A percentile compares a stretch with the other conserved stretches of the same genome.
Evolutionary conservation across 2,113 vertebrate genomes (phyloP).

Genomic region (Coracopsis vasa): DNA sequence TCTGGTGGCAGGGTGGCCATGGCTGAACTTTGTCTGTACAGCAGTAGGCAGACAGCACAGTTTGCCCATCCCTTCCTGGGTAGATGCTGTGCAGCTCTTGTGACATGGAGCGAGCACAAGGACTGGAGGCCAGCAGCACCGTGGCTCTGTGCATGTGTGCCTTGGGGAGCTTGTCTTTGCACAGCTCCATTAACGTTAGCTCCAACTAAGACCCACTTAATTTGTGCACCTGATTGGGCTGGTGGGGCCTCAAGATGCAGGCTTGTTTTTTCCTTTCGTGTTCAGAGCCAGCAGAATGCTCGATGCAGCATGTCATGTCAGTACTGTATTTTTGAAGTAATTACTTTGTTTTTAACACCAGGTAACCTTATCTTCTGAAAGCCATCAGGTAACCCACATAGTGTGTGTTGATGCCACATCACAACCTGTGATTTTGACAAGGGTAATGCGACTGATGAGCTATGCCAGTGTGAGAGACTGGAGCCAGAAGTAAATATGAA

Average conservation of each 20-base stretch:
- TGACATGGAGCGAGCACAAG: fast-evolving
- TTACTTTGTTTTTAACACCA: not conserved
- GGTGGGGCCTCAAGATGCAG: no score
- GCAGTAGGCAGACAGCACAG: not conserved
- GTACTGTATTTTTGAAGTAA: not conserved
- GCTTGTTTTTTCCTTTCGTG: not conserved
- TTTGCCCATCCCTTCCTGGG: not conserved
- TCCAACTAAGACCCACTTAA: not conserved
- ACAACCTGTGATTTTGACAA: not conserved
- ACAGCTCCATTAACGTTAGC: not conserved
- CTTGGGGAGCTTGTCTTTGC: not conserved
- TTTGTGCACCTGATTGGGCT: not conserved
- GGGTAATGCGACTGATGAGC: not conserved
- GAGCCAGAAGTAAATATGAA: not conserved
- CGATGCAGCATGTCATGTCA: not conserved
- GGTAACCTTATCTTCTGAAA: not conserved
- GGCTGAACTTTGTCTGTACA: fast-evolving
- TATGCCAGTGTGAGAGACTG: not conserved
- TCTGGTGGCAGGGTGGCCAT: not conserved
- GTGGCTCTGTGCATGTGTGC: fast-evolving
- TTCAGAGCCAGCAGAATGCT: not conserved
- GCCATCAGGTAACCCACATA: not conserved
- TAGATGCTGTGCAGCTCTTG: not conserved
- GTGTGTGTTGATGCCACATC: not conserved
- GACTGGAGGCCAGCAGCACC: not conserved